These are phyloP conservation scores for Manduca sexta DNA, from an alignment of 1,140 invertebrate species.

Conservation along the genomic window DNA sequence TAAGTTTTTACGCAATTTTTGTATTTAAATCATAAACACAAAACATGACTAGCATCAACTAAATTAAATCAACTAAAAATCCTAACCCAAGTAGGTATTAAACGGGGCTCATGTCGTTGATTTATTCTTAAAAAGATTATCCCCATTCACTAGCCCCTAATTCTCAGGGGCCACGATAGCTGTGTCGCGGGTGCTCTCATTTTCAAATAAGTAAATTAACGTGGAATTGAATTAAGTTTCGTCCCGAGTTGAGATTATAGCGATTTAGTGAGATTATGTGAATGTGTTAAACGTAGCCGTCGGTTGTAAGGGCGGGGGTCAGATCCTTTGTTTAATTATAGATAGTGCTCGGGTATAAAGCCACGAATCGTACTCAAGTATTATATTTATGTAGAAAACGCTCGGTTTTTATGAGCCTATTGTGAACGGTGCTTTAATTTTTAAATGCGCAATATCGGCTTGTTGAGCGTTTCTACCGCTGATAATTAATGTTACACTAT, in stretches of 20 bases:
- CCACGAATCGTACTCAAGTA: conserved; percentile 20
- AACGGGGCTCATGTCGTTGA: conserved; percentile 15
- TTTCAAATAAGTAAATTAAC: conserved; percentile 62
- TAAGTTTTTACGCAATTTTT: no score
- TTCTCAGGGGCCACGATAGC: conserved; percentile 36
- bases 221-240: conserved; percentile 60
- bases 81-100: not conserved
- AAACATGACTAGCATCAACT: no score
- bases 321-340: conserved; percentile 61
- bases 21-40: no score
- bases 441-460: no score
- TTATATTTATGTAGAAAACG: conserved; percentile 17
- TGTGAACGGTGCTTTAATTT: conserved; percentile 17
- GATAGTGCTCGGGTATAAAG: conserved; percentile 43
- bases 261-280: conserved; percentile 62
- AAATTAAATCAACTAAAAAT: no score
- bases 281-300: conserved; percentile 60
- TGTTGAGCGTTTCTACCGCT: no score
- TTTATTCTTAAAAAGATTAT: conserved; percentile 56
- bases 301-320: conserved; percentile 49
- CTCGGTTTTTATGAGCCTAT: conserved; percentile 16
- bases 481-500: no score
- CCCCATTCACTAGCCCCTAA: conserved; percentile 32
- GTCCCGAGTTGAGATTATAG: conserved; percentile 54
- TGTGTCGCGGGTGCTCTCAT: conserved; percentile 39